Base-by-base conservation (phyloP, 2,888 invertebrate genomes). In the Xestia c-nigrum region DNA sequence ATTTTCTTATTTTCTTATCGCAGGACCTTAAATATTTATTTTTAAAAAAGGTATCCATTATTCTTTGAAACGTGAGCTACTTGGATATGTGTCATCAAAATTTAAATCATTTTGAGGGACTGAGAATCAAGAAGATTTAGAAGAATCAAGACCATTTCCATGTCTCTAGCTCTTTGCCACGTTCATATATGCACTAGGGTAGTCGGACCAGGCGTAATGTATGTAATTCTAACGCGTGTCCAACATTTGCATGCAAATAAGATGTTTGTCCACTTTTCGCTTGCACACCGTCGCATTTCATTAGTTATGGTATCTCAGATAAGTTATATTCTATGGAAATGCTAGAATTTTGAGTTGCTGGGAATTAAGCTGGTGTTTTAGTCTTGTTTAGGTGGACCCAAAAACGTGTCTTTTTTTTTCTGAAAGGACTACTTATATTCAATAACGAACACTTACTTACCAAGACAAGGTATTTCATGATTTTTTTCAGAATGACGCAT, bases 211-310 rank as follows among this genome's bases (percentile, higher is more conserved):
- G 65, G 72, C 63, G 80, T 83, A 88, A 85, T 87, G 83, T 87
- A 88, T 81, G 85, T 87, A 85, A 84, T 84, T 79, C 84, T 78
- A 73, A 86, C 78, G 80, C 86, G 78, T 83, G 83, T 74, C 74
- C 79, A 77, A 81, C 86, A 90, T 91, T 92, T 91, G 90, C 91
- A 91, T 92, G 87, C 88, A 92, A 90, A 91, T 88, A 91, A 90
- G 89, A 90, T 90, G 90, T 86, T 86, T 86, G 89, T 88, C 86
- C 89, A 86, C 88, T 90, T 85, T 85, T 88, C 83, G 86, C 83
- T 80, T 81, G 82, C 73, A 74, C 81, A 77, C 75, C 74, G 81
- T 85, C 81, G 74, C 57, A 73, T 78, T 84, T 86, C 77, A 86
- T 88, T 86, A 87, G 80, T 86, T 65, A 78, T 72, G 76, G 76